Percentiles rank a stretch among this genome's conserved stretches.
These are phyloP conservation scores for Equus quagga DNA, from an alignment of 2,113 vertebrate genomes.

Conservation along the genomic window DNA sequence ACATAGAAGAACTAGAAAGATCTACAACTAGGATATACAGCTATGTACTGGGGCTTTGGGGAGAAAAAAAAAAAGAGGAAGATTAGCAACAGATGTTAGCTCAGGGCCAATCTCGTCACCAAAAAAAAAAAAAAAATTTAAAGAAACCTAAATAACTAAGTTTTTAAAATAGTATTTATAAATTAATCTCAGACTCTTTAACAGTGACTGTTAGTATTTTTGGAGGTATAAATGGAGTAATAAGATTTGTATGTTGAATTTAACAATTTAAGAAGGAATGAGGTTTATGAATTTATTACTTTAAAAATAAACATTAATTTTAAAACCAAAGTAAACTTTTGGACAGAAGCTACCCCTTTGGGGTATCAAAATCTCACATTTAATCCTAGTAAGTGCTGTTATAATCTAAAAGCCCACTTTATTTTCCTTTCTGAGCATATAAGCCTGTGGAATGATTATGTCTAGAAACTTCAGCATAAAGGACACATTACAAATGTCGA, in stretches of 20 bases:
- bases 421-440: slow-evolving; percentile 38
- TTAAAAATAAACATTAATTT: slow-evolving; percentile 37
- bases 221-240: background rate
- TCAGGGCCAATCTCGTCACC: no score
- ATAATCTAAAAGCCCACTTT: background rate
- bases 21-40: no score
- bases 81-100: no score
- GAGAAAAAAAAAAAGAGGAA: no score
- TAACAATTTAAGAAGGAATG: background rate
- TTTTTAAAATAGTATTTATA: background rate
- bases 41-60: no score
- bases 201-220: background rate
- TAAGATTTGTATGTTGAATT: background rate
- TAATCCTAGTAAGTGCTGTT: background rate
- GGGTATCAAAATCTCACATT: background rate
- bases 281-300: background rate
- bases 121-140: slow-evolving; percentile 4
- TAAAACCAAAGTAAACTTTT: background rate
- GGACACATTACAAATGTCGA: background rate
- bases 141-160: background rate
- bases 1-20: no score
- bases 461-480: background rate
- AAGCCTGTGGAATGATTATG: background rate
- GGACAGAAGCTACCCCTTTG: background rate
- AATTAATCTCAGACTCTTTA: background rate